Conservation (phyloP, 2,888 invertebrate genomes). For the Osmoderma eremita region DNA sequence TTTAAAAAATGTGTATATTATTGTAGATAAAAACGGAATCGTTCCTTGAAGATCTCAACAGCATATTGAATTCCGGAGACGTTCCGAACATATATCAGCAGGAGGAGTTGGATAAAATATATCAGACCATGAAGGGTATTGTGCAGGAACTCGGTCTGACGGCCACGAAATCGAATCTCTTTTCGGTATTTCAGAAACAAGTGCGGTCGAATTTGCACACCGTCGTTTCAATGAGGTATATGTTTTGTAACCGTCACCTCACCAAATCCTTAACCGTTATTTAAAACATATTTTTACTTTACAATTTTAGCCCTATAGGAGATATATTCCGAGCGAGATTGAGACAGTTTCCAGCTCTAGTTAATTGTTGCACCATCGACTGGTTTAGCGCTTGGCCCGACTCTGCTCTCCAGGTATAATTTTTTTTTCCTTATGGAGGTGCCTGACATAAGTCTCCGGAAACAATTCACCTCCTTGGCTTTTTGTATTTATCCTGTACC, state of each 20-base stretch:
- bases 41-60: slow-evolving; percentile 89
- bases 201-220: slow-evolving; percentile 85
- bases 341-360: slow-evolving; percentile 88
- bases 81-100: slow-evolving; percentile 88
- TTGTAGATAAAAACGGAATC: slow-evolving; percentile 85
- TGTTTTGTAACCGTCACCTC: no score
- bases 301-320: slow-evolving; percentile 77
- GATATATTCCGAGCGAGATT: slow-evolving; percentile 82
- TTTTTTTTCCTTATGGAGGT: no score
- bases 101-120: slow-evolving; percentile 83
- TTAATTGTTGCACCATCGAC: slow-evolving; percentile 93
- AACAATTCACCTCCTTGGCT: no score
- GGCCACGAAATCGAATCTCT: slow-evolving; percentile 86
- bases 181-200: slow-evolving; percentile 81
- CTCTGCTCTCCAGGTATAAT: slow-evolving; percentile 82
- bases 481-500: no score
- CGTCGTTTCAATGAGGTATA: slow-evolving; percentile 76
- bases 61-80: slow-evolving; percentile 87
- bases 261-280: no score
- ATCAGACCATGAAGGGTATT: slow-evolving; percentile 76
- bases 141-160: slow-evolving; percentile 79
- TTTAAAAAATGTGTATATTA: slow-evolving; percentile 39
- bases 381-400: slow-evolving; percentile 94
- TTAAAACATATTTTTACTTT: neutral
- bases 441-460: no score